phyloP scores from a whole-genome alignment of 92 coral and sea anemone genomes.

The Umimayanthus kanabou region DNA sequence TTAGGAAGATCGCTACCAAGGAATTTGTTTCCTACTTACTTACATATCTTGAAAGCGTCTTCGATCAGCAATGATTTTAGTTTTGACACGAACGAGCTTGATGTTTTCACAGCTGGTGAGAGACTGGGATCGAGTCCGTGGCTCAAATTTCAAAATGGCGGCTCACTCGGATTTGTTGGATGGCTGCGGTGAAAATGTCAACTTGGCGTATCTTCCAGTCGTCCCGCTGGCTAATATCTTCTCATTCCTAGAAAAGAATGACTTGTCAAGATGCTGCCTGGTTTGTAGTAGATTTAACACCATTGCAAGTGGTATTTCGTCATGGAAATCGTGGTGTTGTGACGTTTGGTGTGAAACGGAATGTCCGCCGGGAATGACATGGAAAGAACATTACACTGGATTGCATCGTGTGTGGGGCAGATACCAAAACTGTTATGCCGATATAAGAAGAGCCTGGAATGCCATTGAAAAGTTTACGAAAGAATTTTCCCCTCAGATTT shows the following conservation, averaged over 20 bases:
- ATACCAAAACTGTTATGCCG: slow-evolving; percentile 83
- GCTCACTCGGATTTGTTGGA: slow-evolving; percentile 20
- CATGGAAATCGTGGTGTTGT: slow-evolving; percentile 90
- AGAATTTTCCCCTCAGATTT: slow-evolving; percentile 70
- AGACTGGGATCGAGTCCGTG: slow-evolving; percentile 33
- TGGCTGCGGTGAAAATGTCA: slow-evolving; percentile 10
- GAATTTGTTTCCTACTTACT: background rate
- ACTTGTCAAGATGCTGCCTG: slow-evolving; percentile 72
- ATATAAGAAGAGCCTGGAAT: slow-evolving; percentile 87
- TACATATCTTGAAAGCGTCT: slow-evolving; percentile 1
- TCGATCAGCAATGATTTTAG: background rate
- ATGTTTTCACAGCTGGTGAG: background rate
- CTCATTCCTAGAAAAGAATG: slow-evolving; percentile 73
- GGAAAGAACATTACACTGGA: slow-evolving; percentile 72
- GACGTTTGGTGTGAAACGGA: slow-evolving; percentile 77
- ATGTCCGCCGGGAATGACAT: slow-evolving; percentile 62
- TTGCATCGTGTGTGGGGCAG: slow-evolving; percentile 74
- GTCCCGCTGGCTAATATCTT: slow-evolving; percentile 79
- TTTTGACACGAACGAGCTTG: no score
- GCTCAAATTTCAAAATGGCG: slow-evolving; percentile 57
- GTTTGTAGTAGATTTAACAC: slow-evolving; percentile 75
- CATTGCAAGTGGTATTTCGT: slow-evolving; percentile 61
- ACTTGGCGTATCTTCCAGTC: slow-evolving; percentile 63
- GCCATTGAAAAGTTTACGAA: slow-evolving; percentile 77
- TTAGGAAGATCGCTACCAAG: background rate